Evolutionary conservation across 2,888 invertebrate genomes (phyloP).

Genomic region (Spilosoma lubricipeda): DNA sequence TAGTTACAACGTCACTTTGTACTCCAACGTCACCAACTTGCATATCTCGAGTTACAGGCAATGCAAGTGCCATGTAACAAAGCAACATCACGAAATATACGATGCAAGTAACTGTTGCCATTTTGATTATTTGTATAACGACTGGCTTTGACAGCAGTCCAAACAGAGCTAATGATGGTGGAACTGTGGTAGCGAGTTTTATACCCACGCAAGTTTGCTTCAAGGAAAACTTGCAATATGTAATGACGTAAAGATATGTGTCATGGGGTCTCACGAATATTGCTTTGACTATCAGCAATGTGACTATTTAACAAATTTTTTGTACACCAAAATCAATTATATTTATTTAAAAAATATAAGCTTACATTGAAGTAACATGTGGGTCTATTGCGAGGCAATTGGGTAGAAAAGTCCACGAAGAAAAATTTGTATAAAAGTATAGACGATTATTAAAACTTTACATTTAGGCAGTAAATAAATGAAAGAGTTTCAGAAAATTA

Average conservation of each 20-base stretch:
- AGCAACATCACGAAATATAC: neutral
- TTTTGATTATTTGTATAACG: neutral
- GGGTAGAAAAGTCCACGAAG: too few relatives aligned
- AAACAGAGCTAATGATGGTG: neutral
- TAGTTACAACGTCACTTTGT: neutral
- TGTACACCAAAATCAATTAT: neutral
- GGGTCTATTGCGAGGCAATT: too few relatives aligned
- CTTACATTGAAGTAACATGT: too few relatives aligned
- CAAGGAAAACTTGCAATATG: neutral
- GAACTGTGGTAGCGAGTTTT: neutral
- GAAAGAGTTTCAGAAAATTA: too few relatives aligned
- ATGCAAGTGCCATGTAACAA: neutral
- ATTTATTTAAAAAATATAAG: too few relatives aligned
- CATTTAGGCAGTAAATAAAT: too few relatives aligned
- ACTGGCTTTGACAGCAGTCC: neutral
- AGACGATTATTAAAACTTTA: too few relatives aligned
- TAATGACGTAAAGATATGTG: slow-evolving; percentile 3
- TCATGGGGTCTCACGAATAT: neutral
- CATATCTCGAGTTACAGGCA: slow-evolving; percentile 5
- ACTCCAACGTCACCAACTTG: slow-evolving; percentile 1
- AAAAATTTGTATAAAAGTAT: too few relatives aligned
- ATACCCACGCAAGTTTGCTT: slow-evolving; percentile 5
- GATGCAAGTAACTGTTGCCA: neutral
- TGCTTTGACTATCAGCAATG: neutral
- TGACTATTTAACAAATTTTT: neutral